Base-by-base conservation (phyloP, 2,888 invertebrate genomes). In the Aquatica leii region DNA sequence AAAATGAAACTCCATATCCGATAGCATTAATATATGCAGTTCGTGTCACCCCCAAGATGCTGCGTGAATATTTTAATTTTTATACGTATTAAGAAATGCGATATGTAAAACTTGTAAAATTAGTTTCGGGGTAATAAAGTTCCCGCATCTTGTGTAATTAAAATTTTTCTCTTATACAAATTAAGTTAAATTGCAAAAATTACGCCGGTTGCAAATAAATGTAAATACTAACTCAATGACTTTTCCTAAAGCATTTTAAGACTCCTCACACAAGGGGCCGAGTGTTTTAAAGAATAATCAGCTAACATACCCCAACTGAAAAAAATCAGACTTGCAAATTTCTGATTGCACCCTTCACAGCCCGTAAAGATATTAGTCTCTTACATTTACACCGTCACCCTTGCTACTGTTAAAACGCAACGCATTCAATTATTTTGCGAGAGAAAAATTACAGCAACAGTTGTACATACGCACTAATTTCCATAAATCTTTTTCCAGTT, bases 271-370 rank as follows among this genome's bases (percentile, higher is more conserved):
- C 60, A 56, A 65, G 60, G 76, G 76, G 77, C 76, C 78, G 74
- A 81, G 77, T 80, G 79, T 80, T 81, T 81, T 80, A 80, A 81
- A 80, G 80, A 80, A 81, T 81, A 81, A 80, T 81, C 80, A 80
- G 69, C 75, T 73, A 72, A 74, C 77, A 74, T 75, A 73, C 76
- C 77, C 78, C 73, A 73, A 72, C 74, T 72, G 76, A 80, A 80
- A 81, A 37, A 81, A 81, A 81, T 81, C 81, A 81, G 79, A 81
- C 80, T 81, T 81, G 81, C 81, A 81, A 81, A 81, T 81, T 79
- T 79, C 75, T 77, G 76, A 79, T 78, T 79, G 80, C 76, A 76
- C 80, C 81, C 80, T 81, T 81, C 79, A 72, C 81, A 80, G 79
- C 72, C 80, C 77, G 80, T 81, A 81, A 81, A 81, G 80, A 80